Conservation (phyloP, 2,888 invertebrate species). For the Sepioteuthis lessoniana region DNA sequence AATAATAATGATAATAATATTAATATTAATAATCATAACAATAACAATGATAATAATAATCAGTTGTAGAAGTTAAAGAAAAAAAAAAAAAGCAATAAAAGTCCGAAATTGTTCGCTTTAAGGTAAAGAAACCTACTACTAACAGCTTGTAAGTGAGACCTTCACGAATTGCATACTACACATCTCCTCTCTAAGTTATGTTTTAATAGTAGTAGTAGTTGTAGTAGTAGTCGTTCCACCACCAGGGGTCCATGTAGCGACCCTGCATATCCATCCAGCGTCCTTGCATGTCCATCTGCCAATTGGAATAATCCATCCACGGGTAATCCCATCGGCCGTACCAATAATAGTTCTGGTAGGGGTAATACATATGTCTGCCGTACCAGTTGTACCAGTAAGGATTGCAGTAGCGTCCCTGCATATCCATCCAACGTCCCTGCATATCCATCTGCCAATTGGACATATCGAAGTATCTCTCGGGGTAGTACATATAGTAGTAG, state of each 20-base stretch:
- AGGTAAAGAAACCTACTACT: no score
- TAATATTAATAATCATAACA: no score
- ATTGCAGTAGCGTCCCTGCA: neutral
- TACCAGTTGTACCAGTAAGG: constrained; percentile 37
- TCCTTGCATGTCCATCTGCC: constrained; percentile 39
- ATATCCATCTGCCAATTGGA: constrained; percentile 42
- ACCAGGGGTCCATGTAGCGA: neutral
- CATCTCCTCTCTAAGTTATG: no score
- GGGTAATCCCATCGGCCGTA: neutral
- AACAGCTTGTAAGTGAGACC: no score
- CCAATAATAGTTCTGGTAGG: constrained; percentile 35
- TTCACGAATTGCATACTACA: no score
- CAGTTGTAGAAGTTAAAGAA: no score
- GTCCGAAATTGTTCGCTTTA: no score
- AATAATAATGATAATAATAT: neutral
- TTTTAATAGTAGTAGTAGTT: neutral
- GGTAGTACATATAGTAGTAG: constrained; percentile 35
- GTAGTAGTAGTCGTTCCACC: neutral
- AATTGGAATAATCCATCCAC: constrained; percentile 37
- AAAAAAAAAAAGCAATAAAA: no score
- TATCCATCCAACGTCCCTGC: constrained; percentile 43
- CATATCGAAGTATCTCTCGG: constrained; percentile 42
- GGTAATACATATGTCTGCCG: constrained; percentile 36
- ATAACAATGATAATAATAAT: no score
- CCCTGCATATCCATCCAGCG: constrained; percentile 42